phyloP scores from a whole-genome alignment of 2,888 invertebrate genomes.

The Metopia argyrocephala region DNA sequence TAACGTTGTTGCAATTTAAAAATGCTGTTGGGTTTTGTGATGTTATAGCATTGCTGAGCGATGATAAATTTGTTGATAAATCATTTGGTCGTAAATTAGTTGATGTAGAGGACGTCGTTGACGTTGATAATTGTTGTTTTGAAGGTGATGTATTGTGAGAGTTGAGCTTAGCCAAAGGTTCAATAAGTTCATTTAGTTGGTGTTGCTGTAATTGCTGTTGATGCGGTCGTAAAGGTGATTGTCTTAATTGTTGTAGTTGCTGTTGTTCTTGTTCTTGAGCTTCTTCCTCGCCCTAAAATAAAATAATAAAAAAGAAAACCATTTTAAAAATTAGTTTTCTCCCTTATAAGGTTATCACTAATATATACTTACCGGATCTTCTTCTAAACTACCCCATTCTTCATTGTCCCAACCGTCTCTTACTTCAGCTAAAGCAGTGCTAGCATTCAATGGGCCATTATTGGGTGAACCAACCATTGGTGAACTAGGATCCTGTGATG shows the following conservation, averaged over 20 bases:
- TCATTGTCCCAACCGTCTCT: conserved; percentile 90
- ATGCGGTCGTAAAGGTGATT: conserved; percentile 70
- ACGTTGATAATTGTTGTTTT: conserved; percentile 61
- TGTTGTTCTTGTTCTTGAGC: conserved; percentile 76
- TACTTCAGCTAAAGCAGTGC: conserved; percentile 80
- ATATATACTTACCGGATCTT: conserved; percentile 89
- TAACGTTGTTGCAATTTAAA: conserved; percentile 77
- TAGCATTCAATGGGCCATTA: conserved; percentile 79
- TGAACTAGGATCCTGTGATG: conserved; percentile 79
- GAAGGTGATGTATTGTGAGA: conserved; percentile 73
- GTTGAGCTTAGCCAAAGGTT: conserved; percentile 74
- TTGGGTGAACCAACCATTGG: conserved; percentile 76
- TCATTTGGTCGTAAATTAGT: conserved; percentile 75
- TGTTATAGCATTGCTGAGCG: conserved; percentile 69
- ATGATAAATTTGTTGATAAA: conserved; percentile 68
- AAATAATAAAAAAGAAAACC: neutral
- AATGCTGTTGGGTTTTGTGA: conserved; percentile 70
- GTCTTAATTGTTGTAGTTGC: conserved; percentile 70
- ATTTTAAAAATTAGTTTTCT: neutral
- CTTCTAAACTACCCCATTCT: conserved; percentile 91
- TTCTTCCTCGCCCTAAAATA: conserved; percentile 75
- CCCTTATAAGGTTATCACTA: neutral
- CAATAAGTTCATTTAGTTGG: conserved; percentile 74
- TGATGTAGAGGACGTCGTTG: conserved; percentile 62
- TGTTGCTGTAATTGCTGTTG: conserved; percentile 75